These are phyloP conservation scores for Pseudobourletiella spinata DNA, from an alignment of 1,140 invertebrate genomes.

Conservation along the genomic window DNA sequence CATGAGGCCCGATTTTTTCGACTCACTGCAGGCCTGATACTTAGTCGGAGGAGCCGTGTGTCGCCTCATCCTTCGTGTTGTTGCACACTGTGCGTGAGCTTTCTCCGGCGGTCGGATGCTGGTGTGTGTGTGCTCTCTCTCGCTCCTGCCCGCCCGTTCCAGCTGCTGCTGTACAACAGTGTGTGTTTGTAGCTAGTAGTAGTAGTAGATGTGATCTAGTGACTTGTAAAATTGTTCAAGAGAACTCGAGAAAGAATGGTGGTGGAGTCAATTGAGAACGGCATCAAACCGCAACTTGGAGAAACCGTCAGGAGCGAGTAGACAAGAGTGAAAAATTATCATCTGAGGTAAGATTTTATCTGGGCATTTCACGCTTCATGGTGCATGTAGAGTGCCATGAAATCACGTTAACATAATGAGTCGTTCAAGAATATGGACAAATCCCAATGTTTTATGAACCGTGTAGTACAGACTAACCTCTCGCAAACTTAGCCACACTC, in stretches of 20 bases:
- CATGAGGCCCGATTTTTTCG: conserved; percentile 16
- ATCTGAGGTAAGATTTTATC: conserved; percentile 35
- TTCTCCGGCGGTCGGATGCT: not conserved
- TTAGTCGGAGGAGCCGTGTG: too few relatives aligned
- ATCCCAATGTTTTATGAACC: conserved; percentile 29
- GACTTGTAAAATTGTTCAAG: conserved; percentile 4
- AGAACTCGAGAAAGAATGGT: not conserved
- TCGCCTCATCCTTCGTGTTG: too few relatives aligned
- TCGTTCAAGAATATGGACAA: conserved; percentile 33
- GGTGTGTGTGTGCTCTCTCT: not conserved
- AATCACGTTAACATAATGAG: conserved; percentile 37
- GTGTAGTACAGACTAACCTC: conserved; percentile 16
- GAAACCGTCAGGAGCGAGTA: not conserved
- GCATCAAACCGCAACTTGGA: conserved; percentile 7
- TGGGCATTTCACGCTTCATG: conserved; percentile 28
- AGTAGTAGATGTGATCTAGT: not conserved
- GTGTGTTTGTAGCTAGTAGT: not conserved
- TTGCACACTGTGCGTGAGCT: too few relatives aligned
- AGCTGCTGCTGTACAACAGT: not conserved
- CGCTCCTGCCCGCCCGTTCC: not conserved
- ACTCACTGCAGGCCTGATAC: too few relatives aligned
- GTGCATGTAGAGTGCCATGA: conserved; percentile 29
- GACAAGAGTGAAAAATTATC: conserved; percentile 26
- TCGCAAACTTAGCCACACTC: conserved; percentile 6
- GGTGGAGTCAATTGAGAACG: conserved; percentile 10